A percentile compares a stretch with the other conserved stretches of the same genome.
Conservation (phyloP, 2,888 invertebrate species). For the Siphlonurus alternatus region DNA sequence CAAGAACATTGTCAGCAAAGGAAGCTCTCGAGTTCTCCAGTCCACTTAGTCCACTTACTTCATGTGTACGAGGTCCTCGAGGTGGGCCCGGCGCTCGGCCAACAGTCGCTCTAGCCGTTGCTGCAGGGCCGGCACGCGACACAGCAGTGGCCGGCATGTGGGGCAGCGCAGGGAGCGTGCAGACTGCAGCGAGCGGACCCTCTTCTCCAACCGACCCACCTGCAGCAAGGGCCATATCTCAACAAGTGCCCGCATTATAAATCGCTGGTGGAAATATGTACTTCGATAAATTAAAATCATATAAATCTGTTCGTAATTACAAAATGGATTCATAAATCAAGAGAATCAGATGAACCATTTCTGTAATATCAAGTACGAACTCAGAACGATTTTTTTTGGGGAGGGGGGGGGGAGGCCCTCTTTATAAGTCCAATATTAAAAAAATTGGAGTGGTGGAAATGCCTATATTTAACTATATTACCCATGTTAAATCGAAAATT, state of each 20-base stretch:
- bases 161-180: conserved; percentile 49
- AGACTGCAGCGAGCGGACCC: conserved; percentile 48
- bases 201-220: conserved; percentile 53
- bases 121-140: conserved; percentile 45
- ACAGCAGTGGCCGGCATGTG: conserved; percentile 45
- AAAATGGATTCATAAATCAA: no score
- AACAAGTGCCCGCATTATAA: background rate
- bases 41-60: conserved; percentile 43
- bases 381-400: no score
- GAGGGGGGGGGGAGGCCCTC: no score
- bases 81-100: conserved; percentile 43
- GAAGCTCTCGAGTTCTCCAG: background rate
- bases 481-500: no score
- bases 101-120: conserved; percentile 38
- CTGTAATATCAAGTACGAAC: no score
- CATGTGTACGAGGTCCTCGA: conserved; percentile 60
- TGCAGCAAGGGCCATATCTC: conserved; percentile 22
- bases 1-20: conserved; percentile 13
- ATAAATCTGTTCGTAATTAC: no score
- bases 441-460: no score
- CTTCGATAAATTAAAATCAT: background rate
- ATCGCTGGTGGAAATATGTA: background rate
- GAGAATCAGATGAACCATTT: no score
- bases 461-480: no score
- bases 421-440: no score